Evolutionary conservation across 2,888 invertebrate genomes (phyloP).

Genomic region (Bugula neritina): DNA sequence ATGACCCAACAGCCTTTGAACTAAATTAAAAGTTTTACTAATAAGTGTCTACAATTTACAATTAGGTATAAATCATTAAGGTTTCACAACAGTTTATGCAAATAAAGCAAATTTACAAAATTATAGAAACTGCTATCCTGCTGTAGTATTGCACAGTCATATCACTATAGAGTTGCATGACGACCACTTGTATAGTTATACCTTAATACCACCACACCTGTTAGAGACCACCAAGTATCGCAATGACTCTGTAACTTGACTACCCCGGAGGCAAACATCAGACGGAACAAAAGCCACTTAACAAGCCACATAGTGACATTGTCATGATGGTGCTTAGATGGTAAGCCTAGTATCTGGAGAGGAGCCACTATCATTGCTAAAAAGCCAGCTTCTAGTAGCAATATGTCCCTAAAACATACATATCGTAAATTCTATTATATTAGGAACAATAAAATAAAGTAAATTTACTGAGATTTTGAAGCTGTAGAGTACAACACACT

Average conservation of each 20-base stretch:
- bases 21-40: too few species aligned
- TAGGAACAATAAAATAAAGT: background rate
- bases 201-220: slow-evolving; percentile 56
- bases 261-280: slow-evolving; percentile 67
- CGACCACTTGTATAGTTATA: too few species aligned
- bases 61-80: too few species aligned
- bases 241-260: slow-evolving; percentile 67
- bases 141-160: too few species aligned
- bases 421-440: background rate
- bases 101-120: too few species aligned
- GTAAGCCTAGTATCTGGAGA: slow-evolving; percentile 43
- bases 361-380: slow-evolving; percentile 67
- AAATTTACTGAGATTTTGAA: slow-evolving; percentile 18
- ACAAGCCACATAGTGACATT: slow-evolving; percentile 63
- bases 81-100: too few species aligned
- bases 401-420: slow-evolving; percentile 61
- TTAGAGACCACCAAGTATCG: slow-evolving; percentile 72
- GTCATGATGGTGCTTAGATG: slow-evolving; percentile 45
- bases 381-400: slow-evolving; percentile 70
- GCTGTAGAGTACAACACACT: slow-evolving; percentile 29
- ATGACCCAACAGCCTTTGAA: too few species aligned
- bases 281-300: slow-evolving; percentile 68
- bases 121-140: too few species aligned
- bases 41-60: too few species aligned
- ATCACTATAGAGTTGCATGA: too few species aligned